Evolutionary conservation across 1,140 invertebrate species (phyloP).

Genomic region (Physella acuta): DNA sequence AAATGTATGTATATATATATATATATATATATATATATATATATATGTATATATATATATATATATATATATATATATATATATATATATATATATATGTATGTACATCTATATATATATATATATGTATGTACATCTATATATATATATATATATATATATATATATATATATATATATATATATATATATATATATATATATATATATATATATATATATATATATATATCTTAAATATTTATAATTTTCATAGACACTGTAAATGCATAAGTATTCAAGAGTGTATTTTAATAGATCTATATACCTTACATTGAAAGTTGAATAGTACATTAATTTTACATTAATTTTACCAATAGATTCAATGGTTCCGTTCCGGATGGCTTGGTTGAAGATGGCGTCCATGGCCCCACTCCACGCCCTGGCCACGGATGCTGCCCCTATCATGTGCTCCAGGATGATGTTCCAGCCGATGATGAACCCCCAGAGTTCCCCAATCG

Average conservation of each 20-base stretch:
- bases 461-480: constrained; percentile 60
- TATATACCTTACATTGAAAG: too few species aligned
- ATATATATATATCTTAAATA: not conserved
- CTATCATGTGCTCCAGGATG: constrained; percentile 58
- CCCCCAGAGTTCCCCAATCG: constrained; percentile 53
- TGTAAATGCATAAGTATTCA: too few species aligned
- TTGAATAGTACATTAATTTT: too few species aligned
- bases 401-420: constrained; percentile 93
- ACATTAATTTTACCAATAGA: constrained; percentile 73
- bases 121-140: not conserved
- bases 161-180: not conserved
- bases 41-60: too few species aligned
- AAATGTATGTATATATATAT: too few species aligned
- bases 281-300: too few species aligned
- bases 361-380: constrained; percentile 77
- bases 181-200: not conserved
- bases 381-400: constrained; percentile 75
- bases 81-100: too few species aligned
- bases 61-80: too few species aligned
- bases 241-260: too few species aligned
- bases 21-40: too few species aligned
- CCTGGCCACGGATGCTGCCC: constrained; percentile 83
- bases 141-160: not conserved
- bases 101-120: too few species aligned
- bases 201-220: not conserved